Percentiles rank a stretch among this genome's conserved stretches.
These are phyloP conservation scores for Julus scanicus DNA, from an alignment of 2,888 invertebrate species.

Conservation along the genomic window DNA sequence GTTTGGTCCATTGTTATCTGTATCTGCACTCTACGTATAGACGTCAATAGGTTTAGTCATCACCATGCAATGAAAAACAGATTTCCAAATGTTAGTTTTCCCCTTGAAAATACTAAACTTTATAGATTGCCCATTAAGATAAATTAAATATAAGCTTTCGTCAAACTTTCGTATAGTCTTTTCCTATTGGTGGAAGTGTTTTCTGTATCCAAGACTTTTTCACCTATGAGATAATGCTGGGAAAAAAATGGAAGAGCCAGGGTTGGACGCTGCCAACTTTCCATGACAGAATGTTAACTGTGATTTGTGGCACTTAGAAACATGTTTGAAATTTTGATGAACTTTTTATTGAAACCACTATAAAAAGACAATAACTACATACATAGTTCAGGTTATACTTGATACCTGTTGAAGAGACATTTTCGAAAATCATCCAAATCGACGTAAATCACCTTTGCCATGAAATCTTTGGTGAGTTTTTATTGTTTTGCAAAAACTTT, in stretches of 20 bases:
- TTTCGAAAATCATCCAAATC: neutral
- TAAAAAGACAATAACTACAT: neutral
- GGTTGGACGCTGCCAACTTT: neutral
- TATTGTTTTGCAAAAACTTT: neutral
- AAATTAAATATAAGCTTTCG: constrained; percentile 34
- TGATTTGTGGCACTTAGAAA: constrained; percentile 21
- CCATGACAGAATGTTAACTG: constrained; percentile 12
- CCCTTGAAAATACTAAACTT: neutral
- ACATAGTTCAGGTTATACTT: neutral
- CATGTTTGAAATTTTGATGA: constrained; percentile 38
- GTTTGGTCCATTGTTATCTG: neutral
- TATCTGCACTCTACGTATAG: no score
- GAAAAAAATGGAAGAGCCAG: neutral
- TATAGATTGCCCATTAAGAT: neutral
- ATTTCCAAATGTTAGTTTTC: neutral
- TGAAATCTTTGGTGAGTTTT: constrained; percentile 40
- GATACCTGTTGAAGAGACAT: neutral
- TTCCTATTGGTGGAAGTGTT: constrained; percentile 44
- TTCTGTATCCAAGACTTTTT: constrained; percentile 22
- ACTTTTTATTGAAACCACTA: neutral
- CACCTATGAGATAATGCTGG: constrained; percentile 30
- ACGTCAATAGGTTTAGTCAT: neutral
- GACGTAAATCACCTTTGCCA: neutral
- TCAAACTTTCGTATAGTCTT: constrained; percentile 10
- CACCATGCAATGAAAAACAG: neutral